These are phyloP conservation scores for Oscheius sp. DNA, from an alignment of 2,888 invertebrate species.

Conservation along the genomic window DNA sequence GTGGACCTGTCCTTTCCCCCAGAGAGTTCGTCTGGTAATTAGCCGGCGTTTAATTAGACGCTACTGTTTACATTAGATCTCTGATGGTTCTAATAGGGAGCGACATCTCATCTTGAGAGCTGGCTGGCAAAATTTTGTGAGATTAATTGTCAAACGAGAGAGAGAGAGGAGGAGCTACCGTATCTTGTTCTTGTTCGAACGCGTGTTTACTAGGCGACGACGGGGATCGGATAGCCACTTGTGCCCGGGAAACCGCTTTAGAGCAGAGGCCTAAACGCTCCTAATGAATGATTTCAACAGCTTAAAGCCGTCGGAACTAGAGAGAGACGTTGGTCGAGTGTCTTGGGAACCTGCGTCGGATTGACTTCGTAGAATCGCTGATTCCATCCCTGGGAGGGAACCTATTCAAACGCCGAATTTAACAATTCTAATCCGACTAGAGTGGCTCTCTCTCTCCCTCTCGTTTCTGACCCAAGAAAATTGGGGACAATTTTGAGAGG, in stretches of 20 bases:
- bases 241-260: conserved; percentile 24
- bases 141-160: conserved; percentile 8
- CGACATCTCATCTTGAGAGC: too few species aligned
- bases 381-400: too few species aligned
- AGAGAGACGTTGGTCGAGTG: conserved; percentile 11
- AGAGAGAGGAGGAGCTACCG: conserved; percentile 10
- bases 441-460: too few species aligned
- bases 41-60: conserved; percentile 28
- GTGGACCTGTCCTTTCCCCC: conserved; percentile 24
- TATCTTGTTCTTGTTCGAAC: conserved; percentile 19
- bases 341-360: not conserved
- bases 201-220: conserved; percentile 29
- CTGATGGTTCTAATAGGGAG: not conserved
- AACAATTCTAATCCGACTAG: too few species aligned
- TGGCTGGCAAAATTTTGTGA: not conserved
- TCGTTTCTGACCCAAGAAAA: not conserved
- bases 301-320: conserved; percentile 3
- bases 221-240: conserved; percentile 28
- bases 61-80: conserved; percentile 28
- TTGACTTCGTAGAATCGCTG: not conserved
- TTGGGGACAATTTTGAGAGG: not conserved
- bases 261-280: not conserved
- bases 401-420: too few species aligned
- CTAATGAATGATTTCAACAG: conserved; percentile 28
- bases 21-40: conserved; percentile 19